phyloP scores from a whole-genome alignment of 2,888 invertebrate genomes.

The Periphyllus acericola region DNA sequence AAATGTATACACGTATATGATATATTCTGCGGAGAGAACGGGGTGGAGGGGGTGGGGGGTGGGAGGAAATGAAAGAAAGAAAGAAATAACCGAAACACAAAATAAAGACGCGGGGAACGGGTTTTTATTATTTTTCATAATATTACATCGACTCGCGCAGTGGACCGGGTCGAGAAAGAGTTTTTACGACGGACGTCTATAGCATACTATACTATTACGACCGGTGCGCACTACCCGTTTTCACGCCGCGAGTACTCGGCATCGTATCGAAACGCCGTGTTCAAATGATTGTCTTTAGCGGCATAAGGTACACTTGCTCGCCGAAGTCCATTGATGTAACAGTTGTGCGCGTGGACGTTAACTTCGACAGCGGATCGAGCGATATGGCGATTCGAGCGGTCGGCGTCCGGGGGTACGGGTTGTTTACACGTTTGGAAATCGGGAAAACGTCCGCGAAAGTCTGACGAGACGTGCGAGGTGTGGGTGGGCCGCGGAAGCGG shows the following conservation, averaged over 20 bases:
- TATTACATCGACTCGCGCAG: neutral
- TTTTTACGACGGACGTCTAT: conserved; percentile 3
- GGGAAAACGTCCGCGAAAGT: too few relatives aligned
- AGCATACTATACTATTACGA: neutral
- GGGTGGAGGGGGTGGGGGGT: too few relatives aligned
- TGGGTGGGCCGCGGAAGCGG: too few relatives aligned
- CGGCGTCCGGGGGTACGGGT: too few relatives aligned
- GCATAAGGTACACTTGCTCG: neutral
- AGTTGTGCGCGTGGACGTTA: neutral
- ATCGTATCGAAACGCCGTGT: neutral
- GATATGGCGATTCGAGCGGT: too few relatives aligned
- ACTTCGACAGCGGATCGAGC: too few relatives aligned
- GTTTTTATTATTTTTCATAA: conserved; percentile 5
- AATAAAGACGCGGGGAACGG: neutral
- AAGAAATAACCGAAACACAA: neutral
- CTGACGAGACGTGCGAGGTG: too few relatives aligned
- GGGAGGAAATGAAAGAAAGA: neutral
- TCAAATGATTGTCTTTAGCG: neutral
- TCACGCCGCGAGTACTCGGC: neutral
- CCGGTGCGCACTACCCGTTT: neutral
- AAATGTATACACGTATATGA: too few relatives aligned
- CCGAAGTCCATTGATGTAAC: neutral
- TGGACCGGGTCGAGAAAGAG: neutral
- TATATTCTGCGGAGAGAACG: neutral
- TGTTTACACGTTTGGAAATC: too few relatives aligned